A percentile compares a stretch with the other conserved stretches of the same genome.
Evolutionary conservation across 1,140 invertebrate species (phyloP).

Genomic region (Batillaria attramentaria): DNA sequence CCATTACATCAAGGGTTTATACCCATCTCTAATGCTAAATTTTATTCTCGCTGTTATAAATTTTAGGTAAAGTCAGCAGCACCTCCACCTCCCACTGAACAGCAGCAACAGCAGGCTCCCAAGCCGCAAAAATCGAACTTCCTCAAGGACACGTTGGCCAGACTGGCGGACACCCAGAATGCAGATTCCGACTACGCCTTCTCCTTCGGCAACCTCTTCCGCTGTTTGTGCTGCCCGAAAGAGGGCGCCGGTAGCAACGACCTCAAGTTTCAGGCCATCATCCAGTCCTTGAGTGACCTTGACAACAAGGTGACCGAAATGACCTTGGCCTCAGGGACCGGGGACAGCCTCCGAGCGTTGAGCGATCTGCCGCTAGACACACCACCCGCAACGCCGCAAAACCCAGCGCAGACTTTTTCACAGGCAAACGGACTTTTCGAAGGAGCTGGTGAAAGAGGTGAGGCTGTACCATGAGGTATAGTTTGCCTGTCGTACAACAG

Average conservation of each 20-base stretch:
- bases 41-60: not conserved
- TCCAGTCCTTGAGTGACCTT: constrained; percentile 33
- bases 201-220: constrained; percentile 40
- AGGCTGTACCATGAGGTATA: not conserved
- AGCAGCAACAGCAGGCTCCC: not conserved
- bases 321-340: constrained; percentile 8
- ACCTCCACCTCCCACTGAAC: not conserved
- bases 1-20: too few species aligned
- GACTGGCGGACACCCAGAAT: not conserved
- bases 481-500: not conserved
- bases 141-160: constrained; percentile 23
- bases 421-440: constrained; percentile 35
- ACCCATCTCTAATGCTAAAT: too few species aligned
- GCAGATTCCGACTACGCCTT: constrained; percentile 34
- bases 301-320: constrained; percentile 32
- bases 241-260: constrained; percentile 28
- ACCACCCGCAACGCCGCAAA: not conserved
- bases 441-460: constrained; percentile 43
- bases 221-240: constrained; percentile 40
- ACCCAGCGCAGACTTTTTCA: constrained; percentile 34
- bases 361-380: constrained; percentile 14
- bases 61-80: constrained; percentile 44
- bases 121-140: constrained; percentile 20
- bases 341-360: constrained; percentile 25
- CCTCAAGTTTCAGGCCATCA: constrained; percentile 42